A percentile compares a stretch with the other conserved stretches of the same genome.
These are phyloP conservation scores for Phlogophora meticulosa DNA, from an alignment of 2,888 invertebrate species.

Conservation along the genomic window DNA sequence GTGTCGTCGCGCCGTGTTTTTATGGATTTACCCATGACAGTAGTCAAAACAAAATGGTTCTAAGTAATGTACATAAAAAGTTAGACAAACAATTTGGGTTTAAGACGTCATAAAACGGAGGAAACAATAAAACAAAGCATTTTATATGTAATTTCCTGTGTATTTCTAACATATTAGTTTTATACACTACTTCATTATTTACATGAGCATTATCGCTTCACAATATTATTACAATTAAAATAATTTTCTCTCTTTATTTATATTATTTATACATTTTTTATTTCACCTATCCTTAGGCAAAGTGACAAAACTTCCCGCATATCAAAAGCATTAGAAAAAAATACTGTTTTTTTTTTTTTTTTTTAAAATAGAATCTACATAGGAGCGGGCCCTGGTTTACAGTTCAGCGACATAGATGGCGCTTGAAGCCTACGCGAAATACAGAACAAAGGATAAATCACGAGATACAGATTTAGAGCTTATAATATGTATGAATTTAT, in stretches of 20 bases:
- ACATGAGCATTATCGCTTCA: conserved; percentile 90
- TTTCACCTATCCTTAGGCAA: conserved; percentile 85
- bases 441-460: conserved; percentile 44
- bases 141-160: conserved; percentile 80
- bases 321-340: conserved; percentile 71
- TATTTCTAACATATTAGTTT: conserved; percentile 90
- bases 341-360: conserved; percentile 69
- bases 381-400: conserved; percentile 71
- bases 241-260: conserved; percentile 88
- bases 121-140: conserved; percentile 66
- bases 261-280: conserved; percentile 87
- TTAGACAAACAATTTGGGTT: not conserved
- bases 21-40: no score
- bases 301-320: conserved; percentile 83
- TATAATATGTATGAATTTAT: conserved; percentile 40
- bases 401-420: conserved; percentile 59
- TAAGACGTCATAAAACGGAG: conserved; percentile 45
- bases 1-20: no score
- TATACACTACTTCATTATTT: conserved; percentile 90
- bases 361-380: conserved; percentile 64
- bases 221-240: conserved; percentile 89
- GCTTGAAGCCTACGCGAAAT: conserved; percentile 54
- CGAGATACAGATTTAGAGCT: conserved; percentile 40
- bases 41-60: no score
- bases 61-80: not conserved